A percentile compares a stretch with the other conserved stretches of the same genome.
phyloP scores from a whole-genome alignment of 1,140 invertebrate species.

The Euglossa dilemma region DNA sequence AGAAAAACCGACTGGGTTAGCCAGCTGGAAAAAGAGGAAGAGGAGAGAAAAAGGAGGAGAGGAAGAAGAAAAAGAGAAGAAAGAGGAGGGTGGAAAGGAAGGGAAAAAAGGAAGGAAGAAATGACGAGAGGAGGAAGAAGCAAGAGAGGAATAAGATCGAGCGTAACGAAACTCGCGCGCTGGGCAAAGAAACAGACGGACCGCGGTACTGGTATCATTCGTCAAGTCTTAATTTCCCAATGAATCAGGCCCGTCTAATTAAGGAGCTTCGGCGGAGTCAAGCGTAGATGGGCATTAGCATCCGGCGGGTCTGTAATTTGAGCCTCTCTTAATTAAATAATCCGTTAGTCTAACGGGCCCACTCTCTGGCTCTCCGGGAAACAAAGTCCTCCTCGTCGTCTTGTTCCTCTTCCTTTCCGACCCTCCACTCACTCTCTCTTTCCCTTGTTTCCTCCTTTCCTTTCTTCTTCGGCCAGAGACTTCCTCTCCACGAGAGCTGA shows the following conservation, averaged over 20 bases:
- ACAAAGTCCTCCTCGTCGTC: neutral
- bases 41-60: neutral
- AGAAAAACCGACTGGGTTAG: neutral
- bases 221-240: slow-evolving; percentile 72
- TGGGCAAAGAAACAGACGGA: slow-evolving; percentile 50
- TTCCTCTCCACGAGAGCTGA: slow-evolving; percentile 13
- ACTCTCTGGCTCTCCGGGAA: neutral
- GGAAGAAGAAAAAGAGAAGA: neutral
- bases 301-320: slow-evolving; percentile 82
- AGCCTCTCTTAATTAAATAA: slow-evolving; percentile 83
- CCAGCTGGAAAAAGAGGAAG: neutral
- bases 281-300: slow-evolving; percentile 80
- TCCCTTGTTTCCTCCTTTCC: neutral
- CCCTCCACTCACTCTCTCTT: neutral
- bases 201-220: slow-evolving; percentile 64
- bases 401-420: neutral
- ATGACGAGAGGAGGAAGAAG: neutral
- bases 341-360: slow-evolving; percentile 79
- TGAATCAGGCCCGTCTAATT: slow-evolving; percentile 80
- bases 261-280: slow-evolving; percentile 77
- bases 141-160: slow-evolving; percentile 20
- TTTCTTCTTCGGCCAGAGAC: slow-evolving; percentile 19
- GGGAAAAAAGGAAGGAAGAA: neutral
- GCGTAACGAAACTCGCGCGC: slow-evolving; percentile 54
- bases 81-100: too few relatives aligned